Conservation (phyloP, 2,113 vertebrate genomes). For the Probosciger aterrimus region DNA sequence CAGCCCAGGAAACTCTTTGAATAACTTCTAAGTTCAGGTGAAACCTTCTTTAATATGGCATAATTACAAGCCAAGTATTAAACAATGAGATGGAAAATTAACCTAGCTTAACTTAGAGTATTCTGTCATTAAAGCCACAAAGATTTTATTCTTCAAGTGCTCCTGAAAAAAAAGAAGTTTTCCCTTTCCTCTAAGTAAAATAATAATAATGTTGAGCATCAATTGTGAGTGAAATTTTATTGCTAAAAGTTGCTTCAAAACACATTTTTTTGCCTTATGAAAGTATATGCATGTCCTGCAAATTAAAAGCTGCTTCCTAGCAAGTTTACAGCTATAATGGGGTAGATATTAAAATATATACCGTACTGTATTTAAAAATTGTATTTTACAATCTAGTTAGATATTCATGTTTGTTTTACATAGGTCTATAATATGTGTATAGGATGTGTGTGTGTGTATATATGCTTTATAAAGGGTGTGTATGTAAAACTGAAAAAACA, state of each 20-base stretch:
- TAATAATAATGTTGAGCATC: not conserved
- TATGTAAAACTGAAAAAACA: not conserved
- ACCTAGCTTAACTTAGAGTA: not conserved
- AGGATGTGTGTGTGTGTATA: too few species aligned
- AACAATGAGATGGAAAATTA: not conserved
- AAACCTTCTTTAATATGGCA: not conserved
- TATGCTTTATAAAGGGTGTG: not conserved
- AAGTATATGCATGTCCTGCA: not conserved
- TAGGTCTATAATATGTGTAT: not conserved
- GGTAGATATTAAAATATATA: not conserved
- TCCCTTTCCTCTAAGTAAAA: not conserved
- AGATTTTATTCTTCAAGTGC: not conserved
- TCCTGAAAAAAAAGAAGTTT: not conserved
- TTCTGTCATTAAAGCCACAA: not conserved
- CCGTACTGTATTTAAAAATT: not conserved
- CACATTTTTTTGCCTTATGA: not conserved
- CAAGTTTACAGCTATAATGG: not conserved
- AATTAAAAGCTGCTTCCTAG: not conserved
- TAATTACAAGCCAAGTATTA: not conserved
- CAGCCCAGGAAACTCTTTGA: not conserved
- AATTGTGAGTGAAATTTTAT: not conserved
- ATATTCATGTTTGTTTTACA: not conserved
- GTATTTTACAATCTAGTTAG: not conserved
- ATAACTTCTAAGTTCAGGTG: not conserved
- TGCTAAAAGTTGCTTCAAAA: not conserved